Evolutionary conservation across 2,888 invertebrate species (phyloP).

Genomic region (Lasioglossum morio): DNA sequence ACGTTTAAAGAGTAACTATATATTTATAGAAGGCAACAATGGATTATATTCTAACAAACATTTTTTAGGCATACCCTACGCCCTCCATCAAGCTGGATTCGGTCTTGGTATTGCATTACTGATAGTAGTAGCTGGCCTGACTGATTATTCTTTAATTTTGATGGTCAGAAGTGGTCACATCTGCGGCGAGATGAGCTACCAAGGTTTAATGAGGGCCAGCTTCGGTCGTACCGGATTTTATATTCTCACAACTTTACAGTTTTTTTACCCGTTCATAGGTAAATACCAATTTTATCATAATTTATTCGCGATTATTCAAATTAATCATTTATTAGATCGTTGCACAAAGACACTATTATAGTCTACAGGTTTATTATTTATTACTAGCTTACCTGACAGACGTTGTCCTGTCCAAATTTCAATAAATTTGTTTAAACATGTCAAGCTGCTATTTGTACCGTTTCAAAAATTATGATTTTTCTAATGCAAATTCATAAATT

Average conservation of each 20-base stretch:
- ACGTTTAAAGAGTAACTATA: slow-evolving; percentile 15
- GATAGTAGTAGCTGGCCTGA: slow-evolving; percentile 90
- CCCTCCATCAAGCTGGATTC: slow-evolving; percentile 92
- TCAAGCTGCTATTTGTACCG: too few relatives aligned
- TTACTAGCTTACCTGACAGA: too few relatives aligned
- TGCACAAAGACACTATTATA: too few relatives aligned
- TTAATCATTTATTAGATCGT: background rate
- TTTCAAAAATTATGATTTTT: too few relatives aligned
- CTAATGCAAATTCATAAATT: too few relatives aligned
- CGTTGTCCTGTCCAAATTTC: too few relatives aligned
- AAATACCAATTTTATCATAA: slow-evolving; percentile 73
- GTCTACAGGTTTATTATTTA: too few relatives aligned
- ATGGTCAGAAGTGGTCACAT: slow-evolving; percentile 92
- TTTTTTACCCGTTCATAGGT: slow-evolving; percentile 94
- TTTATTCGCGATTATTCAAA: background rate
- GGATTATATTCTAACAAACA: background rate
- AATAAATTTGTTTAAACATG: too few relatives aligned
- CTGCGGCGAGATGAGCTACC: slow-evolving; percentile 92
- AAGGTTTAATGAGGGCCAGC: slow-evolving; percentile 92
- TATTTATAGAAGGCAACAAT: background rate
- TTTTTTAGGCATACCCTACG: slow-evolving; percentile 90
- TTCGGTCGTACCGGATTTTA: slow-evolving; percentile 92
- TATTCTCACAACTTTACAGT: slow-evolving; percentile 90
- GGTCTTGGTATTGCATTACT: slow-evolving; percentile 90
- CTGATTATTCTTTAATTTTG: slow-evolving; percentile 92